Conservation (phyloP, 2,888 invertebrate genomes). For the Drosophila cyrtoloma region DNA sequence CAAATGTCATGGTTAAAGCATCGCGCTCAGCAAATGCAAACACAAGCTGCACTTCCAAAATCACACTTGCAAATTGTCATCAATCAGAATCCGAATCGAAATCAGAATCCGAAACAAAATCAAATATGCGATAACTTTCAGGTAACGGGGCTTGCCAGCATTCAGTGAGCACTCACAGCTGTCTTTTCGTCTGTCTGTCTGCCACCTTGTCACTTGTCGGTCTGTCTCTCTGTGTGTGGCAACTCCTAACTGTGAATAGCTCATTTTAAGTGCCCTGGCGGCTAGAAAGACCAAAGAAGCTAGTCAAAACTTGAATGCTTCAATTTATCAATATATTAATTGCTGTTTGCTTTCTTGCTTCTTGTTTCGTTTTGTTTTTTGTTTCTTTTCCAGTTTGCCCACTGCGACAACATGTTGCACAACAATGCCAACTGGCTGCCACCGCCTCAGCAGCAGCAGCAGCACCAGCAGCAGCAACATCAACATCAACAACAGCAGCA, state of each 20-base stretch:
- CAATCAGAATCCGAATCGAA: conserved; percentile 1
- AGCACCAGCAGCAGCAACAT: conserved; percentile 19
- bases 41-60: conserved; percentile 9
- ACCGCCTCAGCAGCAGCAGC: conserved; percentile 62
- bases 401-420: conserved; percentile 72
- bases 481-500: conserved; percentile 35
- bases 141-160: conserved; percentile 3
- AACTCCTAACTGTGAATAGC: not conserved
- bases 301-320: not conserved
- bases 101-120: conserved; percentile 1
- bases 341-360: not conserved
- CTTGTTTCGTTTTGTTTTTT: not conserved
- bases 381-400: conserved; percentile 31
- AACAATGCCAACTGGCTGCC: conserved; percentile 76
- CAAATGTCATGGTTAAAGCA: conserved; percentile 31
- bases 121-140: conserved; percentile 8
- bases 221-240: not conserved
- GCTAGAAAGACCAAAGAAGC: not conserved
- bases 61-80: conserved; percentile 4
- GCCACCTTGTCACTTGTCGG: not conserved
- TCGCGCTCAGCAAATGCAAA: conserved; percentile 26
- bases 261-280: not conserved
- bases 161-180: conserved; percentile 21
- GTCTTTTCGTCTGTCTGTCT: not conserved
- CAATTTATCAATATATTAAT: not conserved